A percentile compares a stretch with the other conserved stretches of the same genome.
Evolutionary conservation across 2,888 invertebrate species (phyloP).

Genomic region (Alloscopus bannaensis): DNA sequence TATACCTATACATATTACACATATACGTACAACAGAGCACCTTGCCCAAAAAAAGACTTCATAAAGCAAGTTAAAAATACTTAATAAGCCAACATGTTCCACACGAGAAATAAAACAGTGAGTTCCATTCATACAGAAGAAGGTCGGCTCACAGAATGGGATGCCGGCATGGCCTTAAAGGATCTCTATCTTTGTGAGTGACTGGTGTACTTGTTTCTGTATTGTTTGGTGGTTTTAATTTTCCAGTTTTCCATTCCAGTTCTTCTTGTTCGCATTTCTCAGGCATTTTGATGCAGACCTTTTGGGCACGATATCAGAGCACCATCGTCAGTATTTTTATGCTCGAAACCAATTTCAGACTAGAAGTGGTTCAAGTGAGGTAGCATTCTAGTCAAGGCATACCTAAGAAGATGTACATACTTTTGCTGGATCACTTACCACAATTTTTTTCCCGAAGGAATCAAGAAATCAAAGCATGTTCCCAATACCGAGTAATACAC

Average conservation of each 20-base stretch:
- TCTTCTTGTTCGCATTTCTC: conserved; percentile 52
- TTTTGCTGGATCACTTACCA: conserved; percentile 13
- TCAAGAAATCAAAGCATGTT: conserved; percentile 53
- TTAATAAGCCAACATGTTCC: no score
- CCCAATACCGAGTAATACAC: conserved; percentile 31
- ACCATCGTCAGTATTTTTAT: neutral
- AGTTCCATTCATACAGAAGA: conserved; percentile 29
- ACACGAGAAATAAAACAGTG: conserved; percentile 4
- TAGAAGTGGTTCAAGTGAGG: conserved; percentile 59
- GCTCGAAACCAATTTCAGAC: conserved; percentile 14
- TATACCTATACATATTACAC: neutral
- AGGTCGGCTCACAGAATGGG: neutral
- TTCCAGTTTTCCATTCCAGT: conserved; percentile 64
- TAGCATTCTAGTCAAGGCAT: conserved; percentile 25
- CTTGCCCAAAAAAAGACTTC: conserved; percentile 57
- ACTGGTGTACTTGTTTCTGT: conserved; percentile 11
- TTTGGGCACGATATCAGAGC: conserved; percentile 15
- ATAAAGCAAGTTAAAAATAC: conserved; percentile 54
- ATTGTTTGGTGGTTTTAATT: conserved; percentile 58
- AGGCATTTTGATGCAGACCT: conserved; percentile 5
- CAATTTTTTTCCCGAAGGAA: conserved; percentile 38
- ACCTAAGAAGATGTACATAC: conserved; percentile 28
- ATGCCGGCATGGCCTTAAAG: conserved; percentile 54
- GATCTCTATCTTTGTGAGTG: conserved; percentile 35
- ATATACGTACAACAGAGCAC: neutral